Percentiles rank a stretch among this genome's conserved stretches.
Evolutionary conservation across 1,140 invertebrate species (phyloP).

Genomic region (Coptotermes formosanus): DNA sequence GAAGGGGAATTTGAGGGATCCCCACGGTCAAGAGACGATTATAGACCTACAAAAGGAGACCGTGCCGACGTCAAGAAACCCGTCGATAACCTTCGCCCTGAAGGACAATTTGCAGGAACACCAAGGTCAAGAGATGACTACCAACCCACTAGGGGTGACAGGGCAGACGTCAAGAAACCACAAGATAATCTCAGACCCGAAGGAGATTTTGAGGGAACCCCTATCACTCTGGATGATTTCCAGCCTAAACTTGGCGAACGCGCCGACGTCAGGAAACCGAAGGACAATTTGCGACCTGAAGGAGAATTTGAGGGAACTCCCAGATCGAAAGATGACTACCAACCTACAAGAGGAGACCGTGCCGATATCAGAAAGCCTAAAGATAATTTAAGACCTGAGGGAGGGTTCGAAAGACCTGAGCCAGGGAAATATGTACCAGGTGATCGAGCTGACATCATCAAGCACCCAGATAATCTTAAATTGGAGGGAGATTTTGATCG

Average conservation of each 20-base stretch:
- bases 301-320: conserved; percentile 43
- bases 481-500: conserved; percentile 48
- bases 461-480: conserved; percentile 56
- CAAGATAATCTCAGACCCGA: conserved; percentile 56
- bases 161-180: conserved; percentile 39
- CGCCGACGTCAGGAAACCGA: conserved; percentile 41
- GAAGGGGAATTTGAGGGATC: conserved; percentile 48
- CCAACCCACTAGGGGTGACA: conserved; percentile 37
- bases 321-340: conserved; percentile 49
- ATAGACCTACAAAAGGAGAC: conserved; percentile 39
- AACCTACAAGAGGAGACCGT: conserved; percentile 46
- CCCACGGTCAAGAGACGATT: conserved; percentile 42
- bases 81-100: conserved; percentile 50
- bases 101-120: conserved; percentile 57
- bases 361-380: conserved; percentile 48
- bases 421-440: conserved; percentile 40
- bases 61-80: conserved; percentile 44
- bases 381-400: conserved; percentile 60
- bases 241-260: conserved; percentile 32
- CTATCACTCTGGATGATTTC: conserved; percentile 38
- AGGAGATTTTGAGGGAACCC: conserved; percentile 45
- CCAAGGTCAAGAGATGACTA: conserved; percentile 39
- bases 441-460: conserved; percentile 47
- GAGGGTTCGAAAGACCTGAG: conserved; percentile 53
- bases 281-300: conserved; percentile 44